Evolutionary conservation across 2,797 vertebrate genomes (phyloP).

Genomic region (Pangasius larnaudii): DNA sequence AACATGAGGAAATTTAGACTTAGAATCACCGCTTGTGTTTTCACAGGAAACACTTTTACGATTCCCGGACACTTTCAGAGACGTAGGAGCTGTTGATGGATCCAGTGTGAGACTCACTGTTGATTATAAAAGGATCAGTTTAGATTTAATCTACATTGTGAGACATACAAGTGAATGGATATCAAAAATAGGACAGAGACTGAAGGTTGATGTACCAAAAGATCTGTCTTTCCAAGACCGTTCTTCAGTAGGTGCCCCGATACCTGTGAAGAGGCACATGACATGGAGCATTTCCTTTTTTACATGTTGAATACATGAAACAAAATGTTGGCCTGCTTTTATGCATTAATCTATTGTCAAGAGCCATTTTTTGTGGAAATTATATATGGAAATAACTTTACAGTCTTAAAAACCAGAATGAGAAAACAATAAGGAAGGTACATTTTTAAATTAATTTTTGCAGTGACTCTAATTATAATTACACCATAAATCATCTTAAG

Average conservation of each 20-base stretch:
- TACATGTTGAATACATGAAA: background rate
- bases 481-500: background rate
- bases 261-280: background rate
- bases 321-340: background rate
- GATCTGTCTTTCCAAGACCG: background rate
- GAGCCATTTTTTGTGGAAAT: background rate
- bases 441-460: background rate
- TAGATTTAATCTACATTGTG: background rate
- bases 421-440: background rate
- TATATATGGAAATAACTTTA: background rate
- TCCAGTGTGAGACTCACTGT: background rate
- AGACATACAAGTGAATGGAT: background rate
- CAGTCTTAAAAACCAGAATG: background rate
- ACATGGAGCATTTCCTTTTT: background rate
- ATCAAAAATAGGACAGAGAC: background rate
- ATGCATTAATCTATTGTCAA: background rate
- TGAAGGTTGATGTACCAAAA: background rate
- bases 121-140: background rate
- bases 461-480: background rate
- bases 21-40: rapidly evolving
- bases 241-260: background rate
- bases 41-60: background rate
- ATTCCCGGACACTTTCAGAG: background rate
- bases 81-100: background rate
- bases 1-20: background rate